Evolutionary conservation across 1,140 invertebrate genomes (phyloP).

Genomic region (Scaptomyza pallida): DNA sequence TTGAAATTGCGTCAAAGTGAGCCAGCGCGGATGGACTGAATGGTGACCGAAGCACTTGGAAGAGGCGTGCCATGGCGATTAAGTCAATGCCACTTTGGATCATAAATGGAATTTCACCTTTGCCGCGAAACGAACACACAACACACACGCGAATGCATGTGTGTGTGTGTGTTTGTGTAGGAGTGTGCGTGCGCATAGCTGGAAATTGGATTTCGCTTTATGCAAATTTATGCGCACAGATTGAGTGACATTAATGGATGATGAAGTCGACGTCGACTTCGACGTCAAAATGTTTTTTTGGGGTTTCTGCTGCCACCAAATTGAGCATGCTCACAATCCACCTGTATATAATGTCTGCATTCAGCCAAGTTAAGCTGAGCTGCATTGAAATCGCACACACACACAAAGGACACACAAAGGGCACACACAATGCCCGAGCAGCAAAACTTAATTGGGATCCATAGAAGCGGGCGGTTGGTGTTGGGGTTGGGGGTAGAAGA

Average conservation of each 20-base stretch:
- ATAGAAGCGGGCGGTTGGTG: not conserved
- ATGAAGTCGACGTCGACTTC: slow-evolving; percentile 59
- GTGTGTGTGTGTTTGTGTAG: slow-evolving; percentile 11
- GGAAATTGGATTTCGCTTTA: slow-evolving; percentile 78
- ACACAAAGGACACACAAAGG: slow-evolving; percentile 37
- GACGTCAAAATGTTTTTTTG: slow-evolving; percentile 4
- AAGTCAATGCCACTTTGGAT: slow-evolving; percentile 38
- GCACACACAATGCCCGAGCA: slow-evolving; percentile 26
- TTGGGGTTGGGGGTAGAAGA: not conserved
- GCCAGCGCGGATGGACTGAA: not conserved
- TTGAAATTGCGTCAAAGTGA: slow-evolving; percentile 28
- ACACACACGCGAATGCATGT: slow-evolving; percentile 3
- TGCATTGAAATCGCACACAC: slow-evolving; percentile 61
- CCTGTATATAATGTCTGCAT: not conserved
- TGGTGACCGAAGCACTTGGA: not conserved
- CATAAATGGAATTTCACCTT: slow-evolving; percentile 54
- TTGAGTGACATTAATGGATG: slow-evolving; percentile 81
- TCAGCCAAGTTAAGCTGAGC: not conserved
- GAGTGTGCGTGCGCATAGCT: slow-evolving; percentile 23
- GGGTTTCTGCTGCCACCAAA: no score
- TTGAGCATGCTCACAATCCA: not conserved
- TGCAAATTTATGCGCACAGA: slow-evolving; percentile 81
- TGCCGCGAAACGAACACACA: no score
- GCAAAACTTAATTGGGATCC: slow-evolving; percentile 50
- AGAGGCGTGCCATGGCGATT: slow-evolving; percentile 42